phyloP scores from a whole-genome alignment of 2,113 vertebrate species.

The Eublepharis macularius region DNA sequence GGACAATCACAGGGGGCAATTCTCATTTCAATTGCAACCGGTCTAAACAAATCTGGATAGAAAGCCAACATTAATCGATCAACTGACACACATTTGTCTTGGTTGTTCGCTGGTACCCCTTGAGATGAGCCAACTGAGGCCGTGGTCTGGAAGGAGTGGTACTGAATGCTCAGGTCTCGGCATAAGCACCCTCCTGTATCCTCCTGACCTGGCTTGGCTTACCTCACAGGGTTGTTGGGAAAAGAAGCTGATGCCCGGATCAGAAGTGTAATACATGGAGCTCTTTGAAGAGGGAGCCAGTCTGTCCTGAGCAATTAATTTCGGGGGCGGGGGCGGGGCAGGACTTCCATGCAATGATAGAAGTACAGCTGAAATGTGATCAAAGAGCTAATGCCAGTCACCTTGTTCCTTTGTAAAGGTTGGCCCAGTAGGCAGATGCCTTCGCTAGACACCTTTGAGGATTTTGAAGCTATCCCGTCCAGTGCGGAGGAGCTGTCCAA shows the following conservation, averaged over 20 bases:
- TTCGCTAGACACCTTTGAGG: conserved; percentile 83
- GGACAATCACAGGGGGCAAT: too few relatives aligned
- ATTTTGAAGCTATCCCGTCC: conserved; percentile 89
- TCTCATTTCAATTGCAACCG: too few relatives aligned
- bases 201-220: not conserved
- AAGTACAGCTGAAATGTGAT: not conserved
- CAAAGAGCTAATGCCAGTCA: conserved; percentile 10
- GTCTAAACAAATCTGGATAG: too few relatives aligned
- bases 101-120: too few relatives aligned
- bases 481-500: conserved; percentile 89
- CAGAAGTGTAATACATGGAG: not conserved
- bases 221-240: not conserved
- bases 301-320: not conserved
- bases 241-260: not conserved
- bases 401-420: conserved; percentile 71
- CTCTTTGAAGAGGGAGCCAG: not conserved
- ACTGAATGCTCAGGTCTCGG: not conserved
- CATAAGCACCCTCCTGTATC: not conserved
- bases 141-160: not conserved
- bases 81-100: too few relatives aligned
- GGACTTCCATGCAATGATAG: not conserved
- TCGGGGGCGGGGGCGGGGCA: not conserved
- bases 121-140: too few relatives aligned
- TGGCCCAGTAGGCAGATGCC: conserved; percentile 81
- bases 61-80: too few relatives aligned